Evolutionary conservation across 2,888 invertebrate genomes (phyloP).

Genomic region (Sylvicola cinctus): DNA sequence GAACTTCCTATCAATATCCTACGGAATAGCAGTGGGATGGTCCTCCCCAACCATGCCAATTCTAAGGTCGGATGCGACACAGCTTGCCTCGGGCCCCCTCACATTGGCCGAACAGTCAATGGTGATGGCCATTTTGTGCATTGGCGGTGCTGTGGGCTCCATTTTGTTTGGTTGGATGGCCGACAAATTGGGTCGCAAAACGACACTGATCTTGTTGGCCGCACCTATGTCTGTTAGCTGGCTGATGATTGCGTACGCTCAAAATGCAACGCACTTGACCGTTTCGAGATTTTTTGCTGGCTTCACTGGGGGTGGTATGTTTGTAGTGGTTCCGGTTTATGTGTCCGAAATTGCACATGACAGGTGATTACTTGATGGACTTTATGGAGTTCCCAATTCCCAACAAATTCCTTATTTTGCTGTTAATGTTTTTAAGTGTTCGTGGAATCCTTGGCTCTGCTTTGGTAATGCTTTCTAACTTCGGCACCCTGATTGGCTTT

Average conservation of each 20-base stretch:
- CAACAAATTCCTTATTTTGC: too few relatives aligned
- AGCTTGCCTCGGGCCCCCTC: conserved; percentile 16
- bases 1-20: background rate
- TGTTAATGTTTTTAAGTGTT: background rate
- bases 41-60: conserved; percentile 18
- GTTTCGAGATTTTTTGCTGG: conserved; percentile 3
- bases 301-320: conserved; percentile 4
- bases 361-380: too few relatives aligned
- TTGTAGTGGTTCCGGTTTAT: conserved; percentile 4
- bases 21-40: conserved; percentile 15
- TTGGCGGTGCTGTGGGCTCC: conserved; percentile 6
- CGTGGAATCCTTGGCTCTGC: conserved; percentile 16
- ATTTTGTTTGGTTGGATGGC: conserved; percentile 5
- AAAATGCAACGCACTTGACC: background rate
- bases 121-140: conserved; percentile 4
- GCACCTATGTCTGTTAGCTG: conserved; percentile 6
- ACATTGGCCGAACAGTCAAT: conserved; percentile 7
- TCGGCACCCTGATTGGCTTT: conserved; percentile 18
- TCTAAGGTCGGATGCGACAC: conserved; percentile 14
- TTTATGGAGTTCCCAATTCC: too few relatives aligned
- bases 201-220: conserved; percentile 2
- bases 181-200: conserved; percentile 5
- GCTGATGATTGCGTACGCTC: background rate
- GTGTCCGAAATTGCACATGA: conserved; percentile 2
- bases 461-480: conserved; percentile 17